These are phyloP conservation scores for Enteromius fasciolatus DNA, from an alignment of 2,797 vertebrate genomes.

Conservation along the genomic window DNA sequence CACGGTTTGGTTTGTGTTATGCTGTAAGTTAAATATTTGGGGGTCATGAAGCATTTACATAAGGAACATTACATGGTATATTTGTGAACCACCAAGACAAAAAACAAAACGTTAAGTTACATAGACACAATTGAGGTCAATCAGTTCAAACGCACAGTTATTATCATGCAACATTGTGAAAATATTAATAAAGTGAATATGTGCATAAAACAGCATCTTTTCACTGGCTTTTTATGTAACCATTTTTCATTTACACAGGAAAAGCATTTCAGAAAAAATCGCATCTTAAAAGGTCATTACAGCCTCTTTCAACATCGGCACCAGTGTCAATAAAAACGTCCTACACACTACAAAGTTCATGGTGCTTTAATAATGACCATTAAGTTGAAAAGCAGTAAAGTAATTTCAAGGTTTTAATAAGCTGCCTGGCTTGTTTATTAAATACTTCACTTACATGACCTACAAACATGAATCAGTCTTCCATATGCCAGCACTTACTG, in stretches of 20 bases:
- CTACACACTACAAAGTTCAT: neutral
- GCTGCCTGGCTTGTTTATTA: neutral
- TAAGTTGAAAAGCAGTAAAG: neutral
- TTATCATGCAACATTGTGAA: conserved; percentile 38
- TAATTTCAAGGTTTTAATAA: conserved; percentile 5
- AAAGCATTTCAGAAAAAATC: too few relatives aligned
- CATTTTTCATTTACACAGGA: neutral
- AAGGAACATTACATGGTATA: neutral
- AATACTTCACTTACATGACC: neutral
- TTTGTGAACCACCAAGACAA: neutral
- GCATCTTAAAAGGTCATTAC: neutral
- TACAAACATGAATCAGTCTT: neutral
- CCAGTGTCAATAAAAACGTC: neutral
- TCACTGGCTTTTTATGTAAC: neutral
- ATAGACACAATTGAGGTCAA: too few relatives aligned
- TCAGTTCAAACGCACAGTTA: neutral
- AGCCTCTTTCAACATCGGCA: neutral
- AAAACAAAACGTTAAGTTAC: neutral
- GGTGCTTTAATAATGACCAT: conserved; percentile 2
- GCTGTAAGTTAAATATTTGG: neutral
- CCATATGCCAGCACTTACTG: neutral
- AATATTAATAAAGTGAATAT: conserved; percentile 56
- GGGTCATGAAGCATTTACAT: neutral
- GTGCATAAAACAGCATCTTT: conserved; percentile 60
- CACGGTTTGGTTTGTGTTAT: neutral